These are phyloP conservation scores for Crematogaster levior DNA, from an alignment of 2,888 invertebrate species.

Conservation along the genomic window DNA sequence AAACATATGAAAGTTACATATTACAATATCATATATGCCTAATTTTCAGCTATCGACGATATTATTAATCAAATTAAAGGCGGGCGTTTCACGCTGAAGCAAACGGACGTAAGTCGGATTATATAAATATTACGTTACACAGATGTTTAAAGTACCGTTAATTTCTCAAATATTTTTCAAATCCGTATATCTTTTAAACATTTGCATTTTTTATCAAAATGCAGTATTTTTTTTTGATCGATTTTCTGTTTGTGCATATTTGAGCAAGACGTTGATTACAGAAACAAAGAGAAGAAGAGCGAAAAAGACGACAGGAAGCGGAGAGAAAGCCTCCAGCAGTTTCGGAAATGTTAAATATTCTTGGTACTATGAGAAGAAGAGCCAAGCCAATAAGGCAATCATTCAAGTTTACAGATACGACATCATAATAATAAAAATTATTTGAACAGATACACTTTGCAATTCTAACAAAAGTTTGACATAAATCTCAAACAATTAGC, in stretches of 20 bases:
- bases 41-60: constrained; percentile 88
- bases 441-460: background rate
- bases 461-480: constrained; percentile 7
- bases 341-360: constrained; percentile 90
- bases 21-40: background rate
- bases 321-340: constrained; percentile 87
- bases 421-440: constrained; percentile 68
- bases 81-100: constrained; percentile 90
- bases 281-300: constrained; percentile 87
- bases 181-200: background rate
- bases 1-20: constrained; percentile 4
- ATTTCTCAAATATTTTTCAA: background rate
- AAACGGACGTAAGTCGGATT: constrained; percentile 87
- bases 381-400: constrained; percentile 85
- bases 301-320: constrained; percentile 88
- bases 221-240: background rate
- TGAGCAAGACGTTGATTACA: constrained; percentile 61
- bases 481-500: background rate
- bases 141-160: background rate
- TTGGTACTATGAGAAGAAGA: constrained; percentile 88
- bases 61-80: constrained; percentile 93
- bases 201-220: background rate
- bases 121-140: background rate
- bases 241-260: constrained; percentile 9
- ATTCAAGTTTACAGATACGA: constrained; percentile 75